Evolutionary conservation across 2,888 invertebrate genomes (phyloP).

Genomic region (Embidobia sp.): DNA sequence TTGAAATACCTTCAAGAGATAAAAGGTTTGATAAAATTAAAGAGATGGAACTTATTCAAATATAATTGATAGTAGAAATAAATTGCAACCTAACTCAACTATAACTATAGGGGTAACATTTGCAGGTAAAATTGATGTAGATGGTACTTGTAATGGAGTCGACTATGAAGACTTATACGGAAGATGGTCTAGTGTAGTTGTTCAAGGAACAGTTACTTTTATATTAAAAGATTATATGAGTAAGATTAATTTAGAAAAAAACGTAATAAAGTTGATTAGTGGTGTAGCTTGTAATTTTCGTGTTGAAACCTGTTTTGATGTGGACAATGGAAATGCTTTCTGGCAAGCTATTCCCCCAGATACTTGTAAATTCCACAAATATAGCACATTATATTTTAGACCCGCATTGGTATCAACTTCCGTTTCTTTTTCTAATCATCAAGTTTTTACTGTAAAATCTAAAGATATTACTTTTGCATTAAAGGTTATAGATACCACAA

Average conservation of each 20-base stretch:
- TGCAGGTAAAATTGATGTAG: neutral
- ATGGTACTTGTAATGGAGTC: neutral
- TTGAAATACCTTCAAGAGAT: too few relatives aligned
- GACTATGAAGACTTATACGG: neutral
- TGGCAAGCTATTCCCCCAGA: too few relatives aligned
- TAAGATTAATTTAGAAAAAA: neutral
- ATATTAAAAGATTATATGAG: neutral
- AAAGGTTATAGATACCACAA: too few relatives aligned
- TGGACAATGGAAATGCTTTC: neutral
- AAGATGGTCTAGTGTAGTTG: neutral
- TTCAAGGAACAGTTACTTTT: neutral
- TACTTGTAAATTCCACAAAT: too few relatives aligned
- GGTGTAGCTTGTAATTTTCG: neutral
- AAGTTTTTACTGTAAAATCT: too few relatives aligned
- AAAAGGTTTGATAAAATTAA: neutral
- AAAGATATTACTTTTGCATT: too few relatives aligned
- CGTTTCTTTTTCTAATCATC: too few relatives aligned
- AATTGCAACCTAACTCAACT: too few relatives aligned
- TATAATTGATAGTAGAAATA: too few relatives aligned
- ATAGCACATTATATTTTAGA: too few relatives aligned
- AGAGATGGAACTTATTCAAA: too few relatives aligned
- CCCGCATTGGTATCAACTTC: too few relatives aligned
- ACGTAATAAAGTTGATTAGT: neutral
- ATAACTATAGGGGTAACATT: neutral
- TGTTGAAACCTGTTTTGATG: neutral